phyloP scores from a whole-genome alignment of 1,140 invertebrate genomes.

The Plutomurus gul region DNA sequence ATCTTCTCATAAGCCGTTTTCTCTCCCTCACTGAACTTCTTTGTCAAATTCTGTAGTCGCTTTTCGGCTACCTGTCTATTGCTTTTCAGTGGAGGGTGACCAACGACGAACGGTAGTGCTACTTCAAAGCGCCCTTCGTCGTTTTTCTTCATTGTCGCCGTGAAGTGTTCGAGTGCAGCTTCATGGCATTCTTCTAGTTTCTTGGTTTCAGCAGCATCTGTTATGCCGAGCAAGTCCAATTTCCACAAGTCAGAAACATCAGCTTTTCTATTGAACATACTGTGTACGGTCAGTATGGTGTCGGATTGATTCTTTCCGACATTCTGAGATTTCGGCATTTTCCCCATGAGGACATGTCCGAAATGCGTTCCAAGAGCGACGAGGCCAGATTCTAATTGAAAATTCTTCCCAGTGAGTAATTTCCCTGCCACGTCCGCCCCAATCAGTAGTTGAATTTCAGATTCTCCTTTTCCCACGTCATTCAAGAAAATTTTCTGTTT shows the following conservation, averaged over 20 bases:
- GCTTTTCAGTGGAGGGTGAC: background rate
- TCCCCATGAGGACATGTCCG: conserved; percentile 56
- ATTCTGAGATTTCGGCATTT: background rate
- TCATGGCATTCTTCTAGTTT: conserved; percentile 46
- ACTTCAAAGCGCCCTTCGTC: conserved; percentile 20
- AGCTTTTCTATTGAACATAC: background rate
- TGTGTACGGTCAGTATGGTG: background rate
- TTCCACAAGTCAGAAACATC: background rate
- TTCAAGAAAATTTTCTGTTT: background rate
- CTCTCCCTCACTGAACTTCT: background rate
- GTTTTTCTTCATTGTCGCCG: background rate
- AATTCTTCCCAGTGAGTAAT: conserved; percentile 51
- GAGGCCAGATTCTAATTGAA: conserved; percentile 53
- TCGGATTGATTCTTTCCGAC: background rate
- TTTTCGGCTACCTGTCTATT: background rate
- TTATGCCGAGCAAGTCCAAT: conserved; percentile 53
- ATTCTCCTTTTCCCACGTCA: too few species aligned
- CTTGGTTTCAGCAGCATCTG: conserved; percentile 55
- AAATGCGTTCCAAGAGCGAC: conserved; percentile 55
- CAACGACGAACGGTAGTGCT: background rate
- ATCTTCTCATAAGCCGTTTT: background rate
- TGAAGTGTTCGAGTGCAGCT: background rate
- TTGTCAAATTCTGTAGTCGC: background rate
- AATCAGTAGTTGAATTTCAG: background rate
- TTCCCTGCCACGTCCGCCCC: background rate